A percentile compares a stretch with the other conserved stretches of the same genome.
phyloP scores from a whole-genome alignment of 2,113 vertebrate genomes.

The Saguinus midas region DNA sequence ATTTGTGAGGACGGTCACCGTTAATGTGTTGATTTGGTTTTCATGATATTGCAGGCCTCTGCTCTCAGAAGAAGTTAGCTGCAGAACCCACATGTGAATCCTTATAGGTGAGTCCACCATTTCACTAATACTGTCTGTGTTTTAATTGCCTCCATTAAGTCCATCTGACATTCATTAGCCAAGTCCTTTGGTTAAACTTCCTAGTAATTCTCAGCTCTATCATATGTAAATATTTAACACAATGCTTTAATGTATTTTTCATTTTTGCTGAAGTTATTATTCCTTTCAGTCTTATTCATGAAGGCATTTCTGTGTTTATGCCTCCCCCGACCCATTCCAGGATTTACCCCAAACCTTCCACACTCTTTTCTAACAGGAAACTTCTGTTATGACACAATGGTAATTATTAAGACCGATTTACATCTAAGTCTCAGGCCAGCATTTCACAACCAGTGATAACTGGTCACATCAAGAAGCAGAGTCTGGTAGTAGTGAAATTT shows the following conservation, averaged over 20 bases:
- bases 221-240: not conserved
- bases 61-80: not conserved
- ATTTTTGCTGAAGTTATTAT: conserved; percentile 8
- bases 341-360: not conserved
- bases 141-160: not conserved
- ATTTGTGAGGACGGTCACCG: not conserved
- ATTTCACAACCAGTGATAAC: not conserved
- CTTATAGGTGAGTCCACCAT: not conserved
- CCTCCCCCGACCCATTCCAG: not conserved
- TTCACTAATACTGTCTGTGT: not conserved
- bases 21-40: not conserved
- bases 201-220: not conserved
- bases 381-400: not conserved
- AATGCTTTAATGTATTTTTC: not conserved
- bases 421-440: not conserved
- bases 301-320: not conserved
- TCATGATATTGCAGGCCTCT: not conserved
- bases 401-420: conserved; percentile 13
- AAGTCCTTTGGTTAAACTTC: not conserved
- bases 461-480: not conserved
- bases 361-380: not conserved
- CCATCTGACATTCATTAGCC: not conserved
- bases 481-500: not conserved
- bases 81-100: not conserved
- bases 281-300: not conserved